phyloP scores from a whole-genome alignment of 1,140 invertebrate genomes.

The Patella vulgata region DNA sequence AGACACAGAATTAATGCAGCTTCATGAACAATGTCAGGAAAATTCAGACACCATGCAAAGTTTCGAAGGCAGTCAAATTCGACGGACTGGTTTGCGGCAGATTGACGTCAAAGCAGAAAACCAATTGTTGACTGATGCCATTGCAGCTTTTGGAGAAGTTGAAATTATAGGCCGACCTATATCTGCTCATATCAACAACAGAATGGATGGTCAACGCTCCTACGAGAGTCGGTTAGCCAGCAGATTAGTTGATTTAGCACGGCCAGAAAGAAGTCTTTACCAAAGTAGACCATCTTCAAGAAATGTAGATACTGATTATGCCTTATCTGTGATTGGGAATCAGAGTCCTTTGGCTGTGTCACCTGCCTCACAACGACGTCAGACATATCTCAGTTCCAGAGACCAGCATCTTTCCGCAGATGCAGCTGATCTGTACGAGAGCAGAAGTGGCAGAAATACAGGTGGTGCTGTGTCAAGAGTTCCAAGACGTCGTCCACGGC shows the following conservation, averaged over 20 bases:
- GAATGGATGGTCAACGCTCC: too few species aligned
- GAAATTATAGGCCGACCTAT: background rate
- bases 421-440: too few species aligned
- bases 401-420: too few species aligned
- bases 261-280: too few species aligned
- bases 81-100: constrained; percentile 25
- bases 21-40: constrained; percentile 53
- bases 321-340: constrained; percentile 8
- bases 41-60: constrained; percentile 42
- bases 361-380: constrained; percentile 9
- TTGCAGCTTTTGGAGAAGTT: constrained; percentile 13
- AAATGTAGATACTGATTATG: constrained; percentile 18
- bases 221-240: too few species aligned
- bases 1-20: constrained; percentile 50
- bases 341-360: constrained; percentile 18
- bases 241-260: too few species aligned
- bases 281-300: background rate
- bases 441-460: too few species aligned
- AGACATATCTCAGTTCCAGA: background rate
- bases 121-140: constrained; percentile 42
- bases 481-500: constrained; percentile 14
- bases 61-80: constrained; percentile 40
- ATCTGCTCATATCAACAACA: background rate
- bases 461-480: too few species aligned
- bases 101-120: constrained; percentile 36